These are phyloP conservation scores for Enteromius viviparus DNA, from an alignment of 2,797 vertebrate species.

Conservation along the genomic window DNA sequence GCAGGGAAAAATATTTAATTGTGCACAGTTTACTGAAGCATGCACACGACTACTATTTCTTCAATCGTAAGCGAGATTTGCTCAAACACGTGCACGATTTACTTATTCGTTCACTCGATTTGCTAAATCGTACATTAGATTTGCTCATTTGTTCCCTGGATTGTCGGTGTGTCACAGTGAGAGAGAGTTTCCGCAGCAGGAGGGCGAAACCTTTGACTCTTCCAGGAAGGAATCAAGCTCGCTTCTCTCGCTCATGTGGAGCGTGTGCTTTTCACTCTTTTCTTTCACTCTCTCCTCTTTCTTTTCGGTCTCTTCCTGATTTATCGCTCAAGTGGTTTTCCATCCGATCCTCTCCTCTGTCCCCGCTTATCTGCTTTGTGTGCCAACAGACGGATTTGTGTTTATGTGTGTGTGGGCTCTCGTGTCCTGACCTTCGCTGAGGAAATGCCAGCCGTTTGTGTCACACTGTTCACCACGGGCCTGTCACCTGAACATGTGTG, in stretches of 20 bases:
- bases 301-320: constrained; percentile 65
- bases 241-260: constrained; percentile 46
- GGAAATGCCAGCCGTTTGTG: constrained; percentile 65
- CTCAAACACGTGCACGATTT: too few relatives aligned
- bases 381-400: constrained; percentile 26
- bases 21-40: too few relatives aligned
- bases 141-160: too few relatives aligned
- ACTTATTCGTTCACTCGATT: too few relatives aligned
- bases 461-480: constrained; percentile 49
- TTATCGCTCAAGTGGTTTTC: constrained; percentile 62
- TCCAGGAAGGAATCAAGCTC: constrained; percentile 59
- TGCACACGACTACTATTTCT: too few relatives aligned
- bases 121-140: too few relatives aligned
- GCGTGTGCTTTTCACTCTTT: constrained; percentile 8
- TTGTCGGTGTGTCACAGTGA: not conserved
- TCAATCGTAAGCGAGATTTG: too few relatives aligned
- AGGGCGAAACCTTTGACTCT: constrained; percentile 16
- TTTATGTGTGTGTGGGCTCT: constrained; percentile 41
- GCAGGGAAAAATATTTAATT: too few relatives aligned
- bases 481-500: constrained; percentile 62
- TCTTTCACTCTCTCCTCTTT: constrained; percentile 18
- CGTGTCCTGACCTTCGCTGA: constrained; percentile 40
- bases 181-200: constrained; percentile 31
- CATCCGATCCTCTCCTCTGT: constrained; percentile 58
- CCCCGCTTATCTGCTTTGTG: constrained; percentile 63